Evolutionary conservation across 2,888 invertebrate genomes (phyloP).

Genomic region (Panopea generosa): DNA sequence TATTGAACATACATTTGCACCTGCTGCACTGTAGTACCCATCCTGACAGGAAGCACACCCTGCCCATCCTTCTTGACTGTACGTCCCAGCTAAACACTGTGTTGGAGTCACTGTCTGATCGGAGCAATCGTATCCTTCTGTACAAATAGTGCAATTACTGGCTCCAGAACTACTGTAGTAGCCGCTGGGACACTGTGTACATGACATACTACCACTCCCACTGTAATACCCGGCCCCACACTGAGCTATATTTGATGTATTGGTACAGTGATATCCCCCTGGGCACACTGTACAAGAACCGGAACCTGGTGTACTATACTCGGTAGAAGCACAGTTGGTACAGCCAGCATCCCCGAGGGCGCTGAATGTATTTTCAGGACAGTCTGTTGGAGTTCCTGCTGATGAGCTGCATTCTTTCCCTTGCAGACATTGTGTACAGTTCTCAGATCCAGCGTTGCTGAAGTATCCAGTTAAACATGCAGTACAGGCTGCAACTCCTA

Average conservation of each 20-base stretch:
- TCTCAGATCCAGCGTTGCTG: slow-evolving; percentile 61
- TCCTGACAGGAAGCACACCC: slow-evolving; percentile 45
- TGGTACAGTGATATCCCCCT: slow-evolving; percentile 39
- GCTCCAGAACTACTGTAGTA: slow-evolving; percentile 54
- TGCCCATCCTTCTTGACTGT: slow-evolving; percentile 44
- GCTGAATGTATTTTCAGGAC: slow-evolving; percentile 57
- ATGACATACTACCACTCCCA: slow-evolving; percentile 51
- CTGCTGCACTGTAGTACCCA: slow-evolving; percentile 64
- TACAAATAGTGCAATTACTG: slow-evolving; percentile 42
- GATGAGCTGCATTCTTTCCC: slow-evolving; percentile 51
- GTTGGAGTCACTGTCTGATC: slow-evolving; percentile 21
- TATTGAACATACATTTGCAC: slow-evolving; percentile 67
- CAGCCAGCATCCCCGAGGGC: slow-evolving; percentile 30
- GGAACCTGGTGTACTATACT: slow-evolving; percentile 69
- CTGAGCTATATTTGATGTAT: slow-evolving; percentile 34
- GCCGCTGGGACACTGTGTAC: slow-evolving; percentile 59
- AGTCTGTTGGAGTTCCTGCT: slow-evolving; percentile 8
- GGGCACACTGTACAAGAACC: slow-evolving; percentile 64
- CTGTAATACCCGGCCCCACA: slow-evolving; percentile 67
- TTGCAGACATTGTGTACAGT: slow-evolving; percentile 73
- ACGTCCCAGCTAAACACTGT: slow-evolving; percentile 49
- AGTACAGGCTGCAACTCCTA: slow-evolving; percentile 20
- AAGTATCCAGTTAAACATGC: slow-evolving; percentile 71
- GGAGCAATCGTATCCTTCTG: slow-evolving; percentile 57
- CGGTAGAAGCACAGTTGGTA: slow-evolving; percentile 64